phyloP scores from a whole-genome alignment of 2,113 vertebrate genomes.

The Serilophus lunatus region DNA sequence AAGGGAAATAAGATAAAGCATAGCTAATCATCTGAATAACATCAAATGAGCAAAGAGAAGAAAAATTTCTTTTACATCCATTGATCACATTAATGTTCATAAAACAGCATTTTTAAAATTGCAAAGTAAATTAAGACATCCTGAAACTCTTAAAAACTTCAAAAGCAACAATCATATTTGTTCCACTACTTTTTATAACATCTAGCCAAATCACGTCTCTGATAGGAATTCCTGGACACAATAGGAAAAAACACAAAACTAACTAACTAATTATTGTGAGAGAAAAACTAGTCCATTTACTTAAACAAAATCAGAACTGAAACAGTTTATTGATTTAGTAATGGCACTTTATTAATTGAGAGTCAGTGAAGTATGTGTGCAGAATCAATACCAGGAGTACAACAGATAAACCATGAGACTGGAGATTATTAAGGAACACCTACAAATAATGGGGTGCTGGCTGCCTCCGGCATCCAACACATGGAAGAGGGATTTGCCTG shows the following conservation, averaged over 20 bases:
- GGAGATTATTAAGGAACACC: not conserved
- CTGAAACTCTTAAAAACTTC: not conserved
- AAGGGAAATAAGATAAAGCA: not conserved
- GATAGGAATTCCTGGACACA: not conserved
- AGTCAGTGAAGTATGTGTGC: not conserved
- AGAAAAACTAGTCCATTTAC: not conserved
- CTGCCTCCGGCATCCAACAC: not conserved
- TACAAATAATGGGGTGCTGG: accelerated
- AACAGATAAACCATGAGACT: not conserved
- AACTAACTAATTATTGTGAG: not conserved
- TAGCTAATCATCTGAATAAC: not conserved
- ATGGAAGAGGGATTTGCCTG: not conserved
- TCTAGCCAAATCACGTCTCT: not conserved
- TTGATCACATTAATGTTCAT: not conserved
- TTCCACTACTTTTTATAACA: not conserved
- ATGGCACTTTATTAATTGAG: not conserved
- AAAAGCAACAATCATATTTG: not conserved
- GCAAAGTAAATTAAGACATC: not conserved
- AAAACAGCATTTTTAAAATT: not conserved
- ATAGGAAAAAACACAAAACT: not conserved
- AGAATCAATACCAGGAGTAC: not conserved
- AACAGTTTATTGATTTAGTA: not conserved
- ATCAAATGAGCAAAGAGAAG: not conserved
- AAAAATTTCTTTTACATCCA: not conserved
- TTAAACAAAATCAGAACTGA: not conserved